Percentiles rank a stretch among this genome's conserved stretches.
Conservation (phyloP, 2,797 vertebrate species). For the Sebastes steindachneri region DNA sequence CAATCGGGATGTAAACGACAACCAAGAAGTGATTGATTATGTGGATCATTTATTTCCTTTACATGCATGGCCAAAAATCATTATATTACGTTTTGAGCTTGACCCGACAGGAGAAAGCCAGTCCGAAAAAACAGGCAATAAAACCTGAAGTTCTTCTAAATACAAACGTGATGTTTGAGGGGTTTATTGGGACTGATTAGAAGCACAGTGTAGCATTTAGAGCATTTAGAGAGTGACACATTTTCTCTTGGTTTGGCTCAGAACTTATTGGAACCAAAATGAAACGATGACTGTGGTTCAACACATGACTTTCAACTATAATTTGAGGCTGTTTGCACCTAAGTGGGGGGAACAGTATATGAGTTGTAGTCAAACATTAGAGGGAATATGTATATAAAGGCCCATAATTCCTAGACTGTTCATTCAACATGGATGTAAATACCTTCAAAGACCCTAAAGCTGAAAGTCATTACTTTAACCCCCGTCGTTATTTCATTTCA, state of each 20-base stretch:
- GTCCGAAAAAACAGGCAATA: not conserved
- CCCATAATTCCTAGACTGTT: not conserved
- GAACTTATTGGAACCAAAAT: not conserved
- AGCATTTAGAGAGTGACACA: not conserved
- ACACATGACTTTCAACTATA: not conserved
- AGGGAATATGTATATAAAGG: not conserved
- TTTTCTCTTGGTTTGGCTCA: not conserved
- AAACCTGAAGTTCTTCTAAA: not conserved
- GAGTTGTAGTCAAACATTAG: not conserved
- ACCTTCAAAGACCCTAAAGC: slow-evolving; percentile 15
- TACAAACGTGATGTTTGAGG: not conserved
- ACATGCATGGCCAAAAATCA: not conserved
- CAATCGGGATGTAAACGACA: not conserved
- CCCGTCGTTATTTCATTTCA: not conserved
- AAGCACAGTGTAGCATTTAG: not conserved
- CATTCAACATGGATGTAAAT: not conserved
- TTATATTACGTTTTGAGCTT: not conserved
- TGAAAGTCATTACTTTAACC: slow-evolving; percentile 13
- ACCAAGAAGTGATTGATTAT: slow-evolving; percentile 22
- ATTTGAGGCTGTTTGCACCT: not conserved
- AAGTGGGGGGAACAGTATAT: not conserved
- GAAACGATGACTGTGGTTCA: not conserved
- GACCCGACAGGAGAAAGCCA: not conserved
- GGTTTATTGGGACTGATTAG: not conserved
- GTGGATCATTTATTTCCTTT: not conserved